A percentile compares a stretch with the other conserved stretches of the same genome.
Conservation (phyloP, 2,888 invertebrate genomes). For the Agelastica alni region DNA sequence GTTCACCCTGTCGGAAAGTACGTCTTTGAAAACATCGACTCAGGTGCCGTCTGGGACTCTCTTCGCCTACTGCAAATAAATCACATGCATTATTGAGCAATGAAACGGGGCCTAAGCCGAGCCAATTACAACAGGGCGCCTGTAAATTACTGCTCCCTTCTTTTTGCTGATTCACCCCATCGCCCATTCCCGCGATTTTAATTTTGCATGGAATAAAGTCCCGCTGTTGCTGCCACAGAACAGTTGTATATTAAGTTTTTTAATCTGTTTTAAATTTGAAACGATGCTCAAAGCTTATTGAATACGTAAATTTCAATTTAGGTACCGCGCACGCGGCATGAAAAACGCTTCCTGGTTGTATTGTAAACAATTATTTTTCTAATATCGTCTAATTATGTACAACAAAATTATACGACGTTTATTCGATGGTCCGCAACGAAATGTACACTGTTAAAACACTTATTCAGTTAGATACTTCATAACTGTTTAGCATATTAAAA, state of each 20-base stretch:
- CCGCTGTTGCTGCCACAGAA: slow-evolving; percentile 29
- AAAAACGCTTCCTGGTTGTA: too few relatives aligned
- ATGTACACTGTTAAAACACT: too few relatives aligned
- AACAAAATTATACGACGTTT: too few relatives aligned
- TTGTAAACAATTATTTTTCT: too few relatives aligned
- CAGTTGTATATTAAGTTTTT: slow-evolving; percentile 41
- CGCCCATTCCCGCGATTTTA: slow-evolving; percentile 42
- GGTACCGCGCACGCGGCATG: too few relatives aligned
- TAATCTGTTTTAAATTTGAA: slow-evolving; percentile 50
- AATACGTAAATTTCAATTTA: slow-evolving; percentile 47
- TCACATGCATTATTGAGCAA: slow-evolving; percentile 55
- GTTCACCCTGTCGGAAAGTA: background rate
- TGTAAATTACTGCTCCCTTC: slow-evolving; percentile 38
- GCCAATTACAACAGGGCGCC: slow-evolving; percentile 52
- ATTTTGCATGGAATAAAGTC: slow-evolving; percentile 41
- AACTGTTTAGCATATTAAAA: too few relatives aligned
- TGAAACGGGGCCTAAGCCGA: slow-evolving; percentile 50
- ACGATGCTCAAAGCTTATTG: slow-evolving; percentile 40
- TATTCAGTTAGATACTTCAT: too few relatives aligned
- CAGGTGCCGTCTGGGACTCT: slow-evolving; percentile 45
- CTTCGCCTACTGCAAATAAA: slow-evolving; percentile 50
- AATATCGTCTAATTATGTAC: too few relatives aligned
- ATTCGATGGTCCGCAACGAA: too few relatives aligned
- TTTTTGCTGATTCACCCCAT: slow-evolving; percentile 43
- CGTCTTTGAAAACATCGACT: slow-evolving; percentile 33